Base-by-base conservation (phyloP, 2,113 vertebrate genomes). In the Pseudopodoces humilis region DNA sequence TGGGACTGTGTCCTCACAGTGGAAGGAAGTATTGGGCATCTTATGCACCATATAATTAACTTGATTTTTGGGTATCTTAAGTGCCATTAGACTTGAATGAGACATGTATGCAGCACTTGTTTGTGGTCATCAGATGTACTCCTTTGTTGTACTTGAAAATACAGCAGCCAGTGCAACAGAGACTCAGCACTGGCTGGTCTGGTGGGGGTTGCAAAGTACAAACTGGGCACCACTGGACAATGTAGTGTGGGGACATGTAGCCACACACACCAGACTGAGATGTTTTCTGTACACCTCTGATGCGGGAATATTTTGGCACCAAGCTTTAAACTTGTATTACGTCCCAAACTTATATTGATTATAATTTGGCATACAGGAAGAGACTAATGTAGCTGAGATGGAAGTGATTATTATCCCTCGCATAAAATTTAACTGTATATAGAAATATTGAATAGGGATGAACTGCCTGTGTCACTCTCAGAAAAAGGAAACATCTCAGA, bases 201-300 rank as follows among this genome's bases (percentile, higher is more conserved):
- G 25, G 24, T 13, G 50, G 28, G 8, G 27, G 15, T 86, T 55
- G 39, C 14, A 13, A 64, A 79, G 28, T 10, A 33, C 22, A 30
- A 60, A 23, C 22, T 63, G 37, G 15, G 37, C n/a, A 83, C 24
- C 15, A 23, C 11, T 44, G 80, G 50, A 33, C 39, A 63, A 19
- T 10, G 3, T 4, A 5, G 23, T 25, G 25, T 25, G 24, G 22
- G 41, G 16, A 72, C 13, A 16, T 41, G 41, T 5, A 80, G 49
- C 52, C 21, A n/a, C 2, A 8, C 15, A n/a, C 9, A 20, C 25
- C 23, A 39, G 39, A 39, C 7, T 0, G 1, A 53, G 53, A 71
- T 2, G 4, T 22, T 72, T 70, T 83, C 71, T 2, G 0, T 41
- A 9, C 1, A 6, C 8, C 4, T 49, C 30, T 76, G 35, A 59